Percentiles rank a stretch among this genome's conserved stretches.
phyloP scores from a whole-genome alignment of 1,140 invertebrate genomes.

The Drosophila ficusphila region DNA sequence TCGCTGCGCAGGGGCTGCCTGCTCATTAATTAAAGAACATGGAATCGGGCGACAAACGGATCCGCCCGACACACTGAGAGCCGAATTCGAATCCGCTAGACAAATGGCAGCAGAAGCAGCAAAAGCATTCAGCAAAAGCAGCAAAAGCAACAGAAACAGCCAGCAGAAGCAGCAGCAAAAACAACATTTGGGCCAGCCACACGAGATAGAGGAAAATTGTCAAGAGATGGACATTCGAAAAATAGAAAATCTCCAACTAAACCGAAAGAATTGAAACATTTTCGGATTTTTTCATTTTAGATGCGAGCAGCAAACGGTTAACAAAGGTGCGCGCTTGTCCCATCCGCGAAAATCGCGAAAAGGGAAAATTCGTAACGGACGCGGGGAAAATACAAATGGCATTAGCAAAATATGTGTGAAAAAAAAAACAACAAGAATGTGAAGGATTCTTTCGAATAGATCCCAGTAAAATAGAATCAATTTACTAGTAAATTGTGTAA shows the following conservation, averaged over 20 bases:
- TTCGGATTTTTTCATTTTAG: slow-evolving; percentile 81
- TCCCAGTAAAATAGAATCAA: slow-evolving; percentile 2
- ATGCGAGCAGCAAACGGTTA: slow-evolving; percentile 80
- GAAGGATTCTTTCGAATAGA: slow-evolving; percentile 8
- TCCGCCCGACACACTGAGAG: slow-evolving; percentile 51
- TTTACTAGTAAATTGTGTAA: slow-evolving; percentile 26
- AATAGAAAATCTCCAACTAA: slow-evolving; percentile 83
- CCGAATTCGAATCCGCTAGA: slow-evolving; percentile 75
- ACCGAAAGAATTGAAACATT: slow-evolving; percentile 82
- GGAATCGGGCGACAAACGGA: slow-evolving; percentile 62
- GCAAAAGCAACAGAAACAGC: slow-evolving; percentile 17
- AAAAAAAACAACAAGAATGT: slow-evolving; percentile 20
- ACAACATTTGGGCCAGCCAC: slow-evolving; percentile 29
- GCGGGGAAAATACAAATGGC: slow-evolving; percentile 31
- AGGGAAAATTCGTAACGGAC: slow-evolving; percentile 43
- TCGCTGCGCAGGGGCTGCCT: slow-evolving; percentile 25
- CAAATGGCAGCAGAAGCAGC: slow-evolving; percentile 58
- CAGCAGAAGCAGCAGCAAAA: slow-evolving; percentile 38
- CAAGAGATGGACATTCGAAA: slow-evolving; percentile 82
- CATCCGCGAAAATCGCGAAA: slow-evolving; percentile 14
- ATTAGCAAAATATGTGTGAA: slow-evolving; percentile 6
- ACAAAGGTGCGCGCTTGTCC: slow-evolving; percentile 72
- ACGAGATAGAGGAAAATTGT: slow-evolving; percentile 70
- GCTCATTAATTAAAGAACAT: slow-evolving; percentile 80
- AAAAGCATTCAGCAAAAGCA: slow-evolving; percentile 29